Conservation (phyloP, 2,888 invertebrate genomes). For the Hyppa rectilinea region DNA sequence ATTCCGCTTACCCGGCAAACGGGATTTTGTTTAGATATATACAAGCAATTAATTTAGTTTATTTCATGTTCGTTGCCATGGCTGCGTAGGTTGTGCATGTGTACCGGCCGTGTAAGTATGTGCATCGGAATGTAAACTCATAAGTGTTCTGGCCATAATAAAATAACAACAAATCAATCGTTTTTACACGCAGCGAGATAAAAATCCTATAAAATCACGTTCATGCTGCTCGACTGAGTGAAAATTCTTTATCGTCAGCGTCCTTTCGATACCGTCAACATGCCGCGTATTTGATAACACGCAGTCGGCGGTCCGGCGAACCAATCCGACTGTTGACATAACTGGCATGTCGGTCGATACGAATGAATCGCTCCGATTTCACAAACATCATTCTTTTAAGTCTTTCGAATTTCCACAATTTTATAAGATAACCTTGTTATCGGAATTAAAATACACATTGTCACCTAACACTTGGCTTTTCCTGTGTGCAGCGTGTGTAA, state of each 20-base stretch:
- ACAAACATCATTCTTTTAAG: constrained; percentile 71
- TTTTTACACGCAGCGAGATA: constrained; percentile 75
- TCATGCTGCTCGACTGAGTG: constrained; percentile 55
- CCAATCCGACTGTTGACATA: constrained; percentile 81
- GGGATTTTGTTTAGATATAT: background rate
- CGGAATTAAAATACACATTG: constrained; percentile 50
- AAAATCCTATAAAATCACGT: constrained; percentile 87
- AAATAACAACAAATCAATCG: constrained; percentile 71
- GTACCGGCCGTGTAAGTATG: constrained; percentile 48
- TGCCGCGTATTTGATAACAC: constrained; percentile 86
- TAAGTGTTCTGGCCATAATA: constrained; percentile 57
- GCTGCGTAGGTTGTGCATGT: constrained; percentile 9
- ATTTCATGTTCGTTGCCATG: constrained; percentile 10
- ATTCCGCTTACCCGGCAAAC: too few species aligned
- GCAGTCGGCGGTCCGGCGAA: constrained; percentile 65
- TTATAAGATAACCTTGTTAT: constrained; percentile 39
- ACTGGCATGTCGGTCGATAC: constrained; percentile 71
- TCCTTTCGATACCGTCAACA: constrained; percentile 77
- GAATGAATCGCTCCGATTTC: constrained; percentile 75
- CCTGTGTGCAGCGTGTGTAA: constrained; percentile 34
- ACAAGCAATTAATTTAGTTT: background rate
- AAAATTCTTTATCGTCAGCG: constrained; percentile 80
- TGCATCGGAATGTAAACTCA: constrained; percentile 57
- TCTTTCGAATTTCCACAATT: constrained; percentile 50
- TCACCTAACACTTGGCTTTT: constrained; percentile 43